Conservation (phyloP, 2,797 vertebrate genomes). For the Fratercula arctica region DNA sequence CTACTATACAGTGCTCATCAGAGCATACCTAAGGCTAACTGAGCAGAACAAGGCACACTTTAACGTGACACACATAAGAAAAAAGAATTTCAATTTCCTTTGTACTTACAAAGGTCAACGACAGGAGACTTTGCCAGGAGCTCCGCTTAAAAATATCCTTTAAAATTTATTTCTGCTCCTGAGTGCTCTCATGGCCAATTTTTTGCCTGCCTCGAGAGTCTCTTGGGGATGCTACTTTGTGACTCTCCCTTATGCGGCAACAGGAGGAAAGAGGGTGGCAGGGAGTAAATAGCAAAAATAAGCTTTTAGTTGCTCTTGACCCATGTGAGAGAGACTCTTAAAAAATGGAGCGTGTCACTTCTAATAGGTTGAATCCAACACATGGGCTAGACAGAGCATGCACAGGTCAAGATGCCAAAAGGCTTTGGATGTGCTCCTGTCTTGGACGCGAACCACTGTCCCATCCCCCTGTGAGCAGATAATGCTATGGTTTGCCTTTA, state of each 20-base stretch:
- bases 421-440: not conserved
- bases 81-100: not conserved
- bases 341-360: not conserved
- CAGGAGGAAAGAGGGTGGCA: not conserved
- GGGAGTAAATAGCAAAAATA: not conserved
- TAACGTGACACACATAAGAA: not conserved
- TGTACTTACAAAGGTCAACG: not conserved
- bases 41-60: not conserved
- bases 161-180: not conserved
- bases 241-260: not conserved
- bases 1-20: not conserved
- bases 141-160: not conserved
- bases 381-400: fast-evolving
- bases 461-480: not conserved
- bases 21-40: not conserved
- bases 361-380: not conserved
- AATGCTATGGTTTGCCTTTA: not conserved
- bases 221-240: not conserved
- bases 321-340: not conserved
- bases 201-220: not conserved
- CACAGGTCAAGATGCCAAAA: not conserved
- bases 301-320: not conserved
- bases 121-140: not conserved
- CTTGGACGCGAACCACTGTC: fast-evolving
- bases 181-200: not conserved